Evolutionary conservation across 2,888 invertebrate genomes (phyloP), one percentile per base, ranked within the genome.

Genomic region (Temnothorax unifasciatus): DNA sequence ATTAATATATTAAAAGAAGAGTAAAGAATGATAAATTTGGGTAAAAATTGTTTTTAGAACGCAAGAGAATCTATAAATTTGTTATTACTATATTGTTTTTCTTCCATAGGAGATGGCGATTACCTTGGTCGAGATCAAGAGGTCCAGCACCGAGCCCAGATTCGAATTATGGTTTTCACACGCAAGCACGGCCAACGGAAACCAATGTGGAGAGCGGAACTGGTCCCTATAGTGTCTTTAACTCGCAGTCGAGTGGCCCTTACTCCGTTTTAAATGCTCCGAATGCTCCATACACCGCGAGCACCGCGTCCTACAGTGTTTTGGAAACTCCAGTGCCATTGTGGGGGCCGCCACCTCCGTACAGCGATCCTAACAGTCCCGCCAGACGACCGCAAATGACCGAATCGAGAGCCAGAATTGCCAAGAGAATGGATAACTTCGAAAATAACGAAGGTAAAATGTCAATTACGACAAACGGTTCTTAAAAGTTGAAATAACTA

Each of bases 271-370:
- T 94, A 44, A 93, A 91, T 71, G 85, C 93, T 0, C 92, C 92
- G 84, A 92, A 88, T 52, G 91, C 91, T 5, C 93, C 94, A 4
- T 94, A 94, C 85, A 92, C 92, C 1, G 89, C 93, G 2, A 93
- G 92, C 75, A 91, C 93, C 0, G 93, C 93, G 1, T 93, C 94
- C 0, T 95, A 95, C 88, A 94, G 94, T 71, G 94, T 95, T 68
- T 83, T 95, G 50, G 94, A 95, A 69, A 87, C 93, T 0, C 92
- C 94, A 1, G 93, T 94, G 3, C 94, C 94, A 1, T 88, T 98
- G 25, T 98, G 98, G 98, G 98, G 98, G 0, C 98, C 98, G 0
- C 98, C 98, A 0, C 98, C 98, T 0, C 98, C 98, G 0, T 98
- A 98, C 93, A 97, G 97, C 84, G 97, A 97, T 74, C 97, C 97